Percentiles rank a stretch among this genome's conserved stretches.
phyloP scores from a whole-genome alignment of 2,888 invertebrate species.

The Phaonia tiefii region DNA sequence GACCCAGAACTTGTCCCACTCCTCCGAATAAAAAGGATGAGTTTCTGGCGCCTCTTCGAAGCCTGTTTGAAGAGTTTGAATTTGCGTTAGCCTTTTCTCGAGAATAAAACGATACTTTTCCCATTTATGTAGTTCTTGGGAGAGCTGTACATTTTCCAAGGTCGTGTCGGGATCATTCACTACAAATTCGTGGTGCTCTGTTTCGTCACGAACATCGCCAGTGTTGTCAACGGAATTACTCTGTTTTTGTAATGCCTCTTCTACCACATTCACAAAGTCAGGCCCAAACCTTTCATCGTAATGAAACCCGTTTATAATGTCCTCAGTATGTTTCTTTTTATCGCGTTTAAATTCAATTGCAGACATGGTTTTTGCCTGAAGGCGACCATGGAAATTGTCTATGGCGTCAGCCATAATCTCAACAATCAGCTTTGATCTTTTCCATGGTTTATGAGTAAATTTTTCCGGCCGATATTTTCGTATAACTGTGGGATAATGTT shows the following conservation, averaged over 20 bases:
- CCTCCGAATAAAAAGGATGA: slow-evolving; percentile 92
- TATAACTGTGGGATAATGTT: slow-evolving; percentile 82
- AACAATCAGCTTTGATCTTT: slow-evolving; percentile 81
- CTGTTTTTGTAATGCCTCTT: slow-evolving; percentile 76
- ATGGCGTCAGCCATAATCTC: slow-evolving; percentile 85
- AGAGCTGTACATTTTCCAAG: slow-evolving; percentile 73
- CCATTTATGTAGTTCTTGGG: slow-evolving; percentile 82
- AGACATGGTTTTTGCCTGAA: slow-evolving; percentile 85
- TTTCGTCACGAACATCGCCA: slow-evolving; percentile 50
- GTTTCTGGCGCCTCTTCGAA: slow-evolving; percentile 93
- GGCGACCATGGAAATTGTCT: slow-evolving; percentile 87
- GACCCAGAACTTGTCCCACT: slow-evolving; percentile 96
- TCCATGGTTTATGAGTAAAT: slow-evolving; percentile 83
- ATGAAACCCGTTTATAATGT: slow-evolving; percentile 86
- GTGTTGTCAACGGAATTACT: slow-evolving; percentile 29
- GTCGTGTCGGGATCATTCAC: slow-evolving; percentile 69
- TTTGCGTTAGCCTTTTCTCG: slow-evolving; percentile 79
- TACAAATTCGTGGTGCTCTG: slow-evolving; percentile 80
- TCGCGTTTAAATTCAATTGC: slow-evolving; percentile 86
- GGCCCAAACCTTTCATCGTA: slow-evolving; percentile 83
- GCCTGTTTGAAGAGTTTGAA: slow-evolving; percentile 85
- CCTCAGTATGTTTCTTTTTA: slow-evolving; percentile 83
- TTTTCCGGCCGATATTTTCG: slow-evolving; percentile 84
- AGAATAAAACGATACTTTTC: slow-evolving; percentile 81
- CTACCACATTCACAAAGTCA: slow-evolving; percentile 82